Conservation (phyloP, 2,113 vertebrate genomes). For the Pterocles gutturalis region DNA sequence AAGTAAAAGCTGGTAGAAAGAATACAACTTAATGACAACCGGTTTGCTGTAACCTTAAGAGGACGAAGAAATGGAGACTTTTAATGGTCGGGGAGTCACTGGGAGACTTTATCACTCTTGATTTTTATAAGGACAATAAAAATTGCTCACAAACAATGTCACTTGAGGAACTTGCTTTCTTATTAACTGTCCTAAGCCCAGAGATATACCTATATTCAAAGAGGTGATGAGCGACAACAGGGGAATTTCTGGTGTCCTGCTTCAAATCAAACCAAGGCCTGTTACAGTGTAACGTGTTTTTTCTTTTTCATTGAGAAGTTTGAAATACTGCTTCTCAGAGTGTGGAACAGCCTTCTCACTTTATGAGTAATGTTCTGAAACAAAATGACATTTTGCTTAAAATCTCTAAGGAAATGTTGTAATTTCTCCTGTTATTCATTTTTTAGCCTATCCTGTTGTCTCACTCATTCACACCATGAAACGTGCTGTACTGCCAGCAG, state of each 20-base stretch:
- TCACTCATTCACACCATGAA: neutral
- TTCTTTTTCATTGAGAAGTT: neutral
- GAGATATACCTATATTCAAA: neutral
- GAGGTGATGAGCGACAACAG: neutral
- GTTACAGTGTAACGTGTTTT: rapidly evolving
- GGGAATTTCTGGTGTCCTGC: neutral
- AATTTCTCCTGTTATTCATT: neutral
- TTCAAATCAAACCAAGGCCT: neutral
- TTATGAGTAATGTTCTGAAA: neutral
- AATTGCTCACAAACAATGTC: neutral
- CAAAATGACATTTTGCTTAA: neutral
- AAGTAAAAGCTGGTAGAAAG: neutral
- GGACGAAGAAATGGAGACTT: neutral
- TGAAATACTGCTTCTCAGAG: neutral
- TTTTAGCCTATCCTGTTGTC: neutral
- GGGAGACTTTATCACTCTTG: neutral
- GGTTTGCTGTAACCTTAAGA: neutral
- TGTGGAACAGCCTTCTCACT: neutral
- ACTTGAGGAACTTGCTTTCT: neutral
- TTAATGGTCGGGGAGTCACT: neutral
- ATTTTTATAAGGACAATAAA: neutral
- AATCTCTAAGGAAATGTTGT: neutral
- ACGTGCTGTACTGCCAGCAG: neutral
- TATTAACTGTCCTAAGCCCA: neutral
- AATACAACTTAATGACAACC: neutral